Percentiles rank a stretch among this genome's conserved stretches.
phyloP scores from a whole-genome alignment of 2,113 vertebrate genomes.

The Mesitornis unicolor region DNA sequence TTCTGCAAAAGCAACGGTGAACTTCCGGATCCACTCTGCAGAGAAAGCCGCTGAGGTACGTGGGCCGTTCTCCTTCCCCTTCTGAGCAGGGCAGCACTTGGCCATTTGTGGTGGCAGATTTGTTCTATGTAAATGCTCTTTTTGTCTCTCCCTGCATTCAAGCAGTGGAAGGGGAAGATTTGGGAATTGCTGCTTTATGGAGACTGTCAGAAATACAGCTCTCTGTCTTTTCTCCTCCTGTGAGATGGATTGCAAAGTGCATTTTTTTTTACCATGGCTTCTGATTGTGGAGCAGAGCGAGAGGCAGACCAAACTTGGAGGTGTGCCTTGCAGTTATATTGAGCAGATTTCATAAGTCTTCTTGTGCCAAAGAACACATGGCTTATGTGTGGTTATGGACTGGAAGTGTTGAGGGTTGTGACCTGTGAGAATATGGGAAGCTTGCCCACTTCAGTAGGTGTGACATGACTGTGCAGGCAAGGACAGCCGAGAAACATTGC shows the following conservation, averaged over 20 bases:
- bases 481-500: neutral
- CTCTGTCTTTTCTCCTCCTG: neutral
- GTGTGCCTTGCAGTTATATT: neutral
- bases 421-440: neutral
- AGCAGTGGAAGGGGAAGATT: neutral
- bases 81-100: neutral
- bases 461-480: neutral
- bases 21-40: slow-evolving; percentile 89
- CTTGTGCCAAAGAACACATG: neutral
- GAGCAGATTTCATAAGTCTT: neutral
- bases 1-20: slow-evolving; percentile 81
- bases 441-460: neutral
- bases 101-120: neutral
- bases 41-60: slow-evolving; percentile 85
- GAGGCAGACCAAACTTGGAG: neutral
- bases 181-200: neutral
- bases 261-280: neutral
- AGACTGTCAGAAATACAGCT: neutral
- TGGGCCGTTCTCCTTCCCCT: neutral
- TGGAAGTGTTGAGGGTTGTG: rapidly evolving
- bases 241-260: neutral
- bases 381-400: rapidly evolving
- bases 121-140: neutral
- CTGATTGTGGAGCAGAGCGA: neutral
- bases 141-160: neutral